A percentile compares a stretch with the other conserved stretches of the same genome.
phyloP scores from a whole-genome alignment of 2,797 vertebrate species.

The Hydrophis major region DNA sequence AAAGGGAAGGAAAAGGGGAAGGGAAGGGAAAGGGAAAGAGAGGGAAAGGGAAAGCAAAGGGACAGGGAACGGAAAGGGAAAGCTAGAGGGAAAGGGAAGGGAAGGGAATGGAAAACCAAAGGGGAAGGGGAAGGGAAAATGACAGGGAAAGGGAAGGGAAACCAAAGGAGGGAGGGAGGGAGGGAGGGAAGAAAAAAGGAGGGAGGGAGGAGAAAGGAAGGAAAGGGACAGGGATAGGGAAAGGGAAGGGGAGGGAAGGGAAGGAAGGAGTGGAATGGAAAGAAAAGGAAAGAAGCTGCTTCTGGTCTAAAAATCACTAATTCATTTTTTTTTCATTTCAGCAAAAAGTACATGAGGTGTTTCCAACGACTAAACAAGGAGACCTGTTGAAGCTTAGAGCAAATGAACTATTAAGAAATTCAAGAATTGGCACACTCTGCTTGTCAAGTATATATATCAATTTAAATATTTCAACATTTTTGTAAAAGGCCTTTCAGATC shows the following conservation, averaged over 20 bases:
- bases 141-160: too few relatives aligned
- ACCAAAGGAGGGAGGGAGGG: too few relatives aligned
- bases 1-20: too few relatives aligned
- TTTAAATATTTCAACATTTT: not conserved
- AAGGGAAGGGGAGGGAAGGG: too few relatives aligned
- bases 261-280: not conserved
- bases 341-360: not conserved
- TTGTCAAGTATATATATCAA: not conserved
- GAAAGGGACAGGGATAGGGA: too few relatives aligned
- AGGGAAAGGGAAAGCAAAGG: too few relatives aligned
- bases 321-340: not conserved
- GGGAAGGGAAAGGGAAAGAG: not conserved
- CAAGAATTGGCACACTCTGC: not conserved
- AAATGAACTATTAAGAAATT: not conserved
- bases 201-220: too few relatives aligned
- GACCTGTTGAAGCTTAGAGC: not conserved
- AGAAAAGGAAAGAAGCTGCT: not conserved
- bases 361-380: not conserved
- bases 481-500: not conserved
- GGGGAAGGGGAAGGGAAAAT: not conserved
- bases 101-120: too few relatives aligned
- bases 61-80: too few relatives aligned
- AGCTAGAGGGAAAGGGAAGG: too few relatives aligned
- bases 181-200: accelerated
- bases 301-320: not conserved